Evolutionary conservation across 2,888 invertebrate species (phyloP), one percentile per base, ranked within the genome.

Genomic region (Perithous albicinctus): DNA sequence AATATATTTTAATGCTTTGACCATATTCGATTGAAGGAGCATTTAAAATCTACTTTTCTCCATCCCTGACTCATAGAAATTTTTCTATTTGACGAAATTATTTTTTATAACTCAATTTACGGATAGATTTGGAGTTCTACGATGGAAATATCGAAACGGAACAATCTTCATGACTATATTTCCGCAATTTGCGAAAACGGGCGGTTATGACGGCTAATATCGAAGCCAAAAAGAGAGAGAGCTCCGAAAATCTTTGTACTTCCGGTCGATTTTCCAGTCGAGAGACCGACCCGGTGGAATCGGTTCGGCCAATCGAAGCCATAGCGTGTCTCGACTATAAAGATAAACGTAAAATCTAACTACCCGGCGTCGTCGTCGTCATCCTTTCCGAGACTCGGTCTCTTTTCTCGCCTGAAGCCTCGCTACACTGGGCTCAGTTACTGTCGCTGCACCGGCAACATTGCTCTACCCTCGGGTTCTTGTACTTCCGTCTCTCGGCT

Each of bases 321-420:
- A 15, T 8, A 69, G 20, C 38, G 38, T 41, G 12, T 66, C 56
- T 23, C 29, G 63, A 41, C 78, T n/a, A 84, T 88, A 86, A 88
- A 88, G 89, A 88, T 91, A 89, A 90, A 90, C 89, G 87, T 91
- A 91, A 92, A 90, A 90, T 90, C 89, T 88, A 91, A 91, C 89
- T 87, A 86, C 84, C 59, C 72, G 41, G 76, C 77, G 15, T 61
- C 59, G 38, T 18, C 41, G 46, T 20, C 51, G 63, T 59, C 56
- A 48, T 78, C 69, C 29, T n/a, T n/a, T n/a, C n/a, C n/a, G n/a
- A 41, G 26, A 29, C 64, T 20, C n/a, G 8, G 51, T 12, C 46
- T 70, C 70, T 61, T 76, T 82, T 76, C 70, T 63, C 56, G 59
- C 64, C n/a, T 43, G 67, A 48, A 69, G 26, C 66, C 41, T 41